A percentile compares a stretch with the other conserved stretches of the same genome.
Evolutionary conservation across 2,113 vertebrate species (phyloP).

Genomic region (Orientallactaga bullata): DNA sequence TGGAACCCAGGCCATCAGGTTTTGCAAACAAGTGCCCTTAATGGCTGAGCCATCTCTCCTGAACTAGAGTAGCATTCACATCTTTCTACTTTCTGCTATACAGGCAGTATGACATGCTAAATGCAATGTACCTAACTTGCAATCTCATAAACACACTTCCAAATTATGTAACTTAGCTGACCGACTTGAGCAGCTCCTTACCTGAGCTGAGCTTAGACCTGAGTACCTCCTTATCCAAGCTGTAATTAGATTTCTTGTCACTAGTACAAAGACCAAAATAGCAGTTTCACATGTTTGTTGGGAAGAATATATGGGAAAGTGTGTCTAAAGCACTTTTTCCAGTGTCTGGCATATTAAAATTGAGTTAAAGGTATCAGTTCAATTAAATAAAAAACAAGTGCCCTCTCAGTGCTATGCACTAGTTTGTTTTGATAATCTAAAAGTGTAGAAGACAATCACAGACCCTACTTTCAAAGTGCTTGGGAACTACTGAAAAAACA

Average conservation of each 20-base stretch:
- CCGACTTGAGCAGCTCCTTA: background rate
- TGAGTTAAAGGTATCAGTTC: background rate
- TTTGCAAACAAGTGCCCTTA: too few species aligned
- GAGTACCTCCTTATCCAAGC: too few species aligned
- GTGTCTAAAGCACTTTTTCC: background rate
- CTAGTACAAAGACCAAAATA: background rate
- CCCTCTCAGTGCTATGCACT: background rate
- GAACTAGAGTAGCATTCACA: background rate
- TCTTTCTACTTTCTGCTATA: background rate
- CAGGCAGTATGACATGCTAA: background rate
- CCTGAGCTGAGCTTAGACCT: background rate
- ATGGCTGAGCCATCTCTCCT: too few species aligned
- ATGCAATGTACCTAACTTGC: background rate
- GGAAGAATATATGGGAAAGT: background rate
- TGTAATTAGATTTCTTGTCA: background rate
- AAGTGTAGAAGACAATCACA: background rate
- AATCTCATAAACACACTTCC: background rate
- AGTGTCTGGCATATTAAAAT: background rate
- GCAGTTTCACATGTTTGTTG: background rate
- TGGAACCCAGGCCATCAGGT: too few species aligned
- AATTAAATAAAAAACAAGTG: background rate
- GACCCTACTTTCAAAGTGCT: background rate
- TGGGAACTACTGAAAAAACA: background rate
- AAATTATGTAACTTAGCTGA: background rate
- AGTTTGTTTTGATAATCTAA: background rate